Conservation (phyloP, 2,888 invertebrate species). For the Colostygia pectinataria region DNA sequence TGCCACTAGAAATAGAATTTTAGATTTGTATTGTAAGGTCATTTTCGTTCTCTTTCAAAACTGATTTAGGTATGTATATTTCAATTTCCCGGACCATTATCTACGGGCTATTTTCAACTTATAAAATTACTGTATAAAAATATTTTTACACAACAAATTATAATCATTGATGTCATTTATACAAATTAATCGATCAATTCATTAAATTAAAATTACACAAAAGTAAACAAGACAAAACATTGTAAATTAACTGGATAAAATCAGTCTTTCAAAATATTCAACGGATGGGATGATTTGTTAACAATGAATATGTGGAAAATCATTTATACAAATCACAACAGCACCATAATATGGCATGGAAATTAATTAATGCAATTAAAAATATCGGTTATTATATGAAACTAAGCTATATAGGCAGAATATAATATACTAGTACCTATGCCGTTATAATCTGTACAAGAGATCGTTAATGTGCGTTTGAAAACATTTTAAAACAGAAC, state of each 20-base stretch:
- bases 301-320: conserved; percentile 58
- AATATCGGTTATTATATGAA: conserved; percentile 23
- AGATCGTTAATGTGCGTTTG: conserved; percentile 63
- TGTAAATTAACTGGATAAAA: conserved; percentile 43
- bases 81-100: conserved; percentile 11
- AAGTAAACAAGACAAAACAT: conserved; percentile 32
- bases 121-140: conserved; percentile 26
- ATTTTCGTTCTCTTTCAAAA: neutral
- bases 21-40: neutral
- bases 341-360: conserved; percentile 60
- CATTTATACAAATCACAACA: conserved; percentile 58
- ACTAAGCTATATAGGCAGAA: conserved; percentile 39
- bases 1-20: conserved; percentile 27
- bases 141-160: conserved; percentile 24
- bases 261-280: conserved; percentile 65
- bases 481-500: conserved; percentile 39
- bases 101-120: conserved; percentile 22
- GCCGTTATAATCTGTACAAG: conserved; percentile 48
- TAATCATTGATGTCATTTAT: conserved; percentile 24
- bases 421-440: conserved; percentile 43
- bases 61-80: neutral
- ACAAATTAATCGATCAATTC: conserved; percentile 29
- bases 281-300: conserved; percentile 36
- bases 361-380: conserved; percentile 34
- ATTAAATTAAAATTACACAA: conserved; percentile 27